phyloP scores from a whole-genome alignment of 2,113 vertebrate genomes.

The Butastur rufipennis region DNA sequence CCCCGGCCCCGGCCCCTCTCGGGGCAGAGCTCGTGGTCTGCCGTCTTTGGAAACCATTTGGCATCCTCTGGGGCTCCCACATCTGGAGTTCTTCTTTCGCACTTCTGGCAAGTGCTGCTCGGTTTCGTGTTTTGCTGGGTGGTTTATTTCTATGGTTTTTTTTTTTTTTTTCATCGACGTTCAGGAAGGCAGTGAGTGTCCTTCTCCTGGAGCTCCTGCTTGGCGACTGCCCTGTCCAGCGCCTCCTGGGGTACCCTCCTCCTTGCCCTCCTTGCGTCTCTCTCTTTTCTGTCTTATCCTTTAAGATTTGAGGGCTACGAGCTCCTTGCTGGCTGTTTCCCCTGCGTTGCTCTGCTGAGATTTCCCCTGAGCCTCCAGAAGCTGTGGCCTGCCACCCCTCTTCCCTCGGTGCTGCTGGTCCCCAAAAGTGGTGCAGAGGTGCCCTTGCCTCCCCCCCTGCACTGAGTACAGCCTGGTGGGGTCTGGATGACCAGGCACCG shows the following conservation, averaged over 20 bases:
- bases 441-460: neutral
- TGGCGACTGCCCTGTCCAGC: neutral
- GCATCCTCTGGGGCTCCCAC: constrained; percentile 7
- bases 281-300: neutral
- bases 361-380: neutral
- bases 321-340: neutral
- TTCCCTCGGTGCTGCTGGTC: neutral
- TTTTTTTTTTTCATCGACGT: accelerated
- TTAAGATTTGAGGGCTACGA: neutral
- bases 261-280: accelerated
- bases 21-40: neutral
- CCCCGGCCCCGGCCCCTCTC: neutral
- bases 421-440: neutral
- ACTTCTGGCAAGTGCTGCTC: constrained; percentile 20
- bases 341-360: neutral
- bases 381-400: neutral
- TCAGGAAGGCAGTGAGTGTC: neutral
- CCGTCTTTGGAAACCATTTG: neutral
- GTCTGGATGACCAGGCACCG: neutral
- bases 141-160: neutral
- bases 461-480: neutral
- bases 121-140: neutral
- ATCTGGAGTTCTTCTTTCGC: constrained; percentile 39
- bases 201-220: neutral
- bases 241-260: accelerated